Evolutionary conservation across 1,140 invertebrate species (phyloP), one percentile per base, ranked within the genome.

Genomic region (Drosophila trapezifrons): DNA sequence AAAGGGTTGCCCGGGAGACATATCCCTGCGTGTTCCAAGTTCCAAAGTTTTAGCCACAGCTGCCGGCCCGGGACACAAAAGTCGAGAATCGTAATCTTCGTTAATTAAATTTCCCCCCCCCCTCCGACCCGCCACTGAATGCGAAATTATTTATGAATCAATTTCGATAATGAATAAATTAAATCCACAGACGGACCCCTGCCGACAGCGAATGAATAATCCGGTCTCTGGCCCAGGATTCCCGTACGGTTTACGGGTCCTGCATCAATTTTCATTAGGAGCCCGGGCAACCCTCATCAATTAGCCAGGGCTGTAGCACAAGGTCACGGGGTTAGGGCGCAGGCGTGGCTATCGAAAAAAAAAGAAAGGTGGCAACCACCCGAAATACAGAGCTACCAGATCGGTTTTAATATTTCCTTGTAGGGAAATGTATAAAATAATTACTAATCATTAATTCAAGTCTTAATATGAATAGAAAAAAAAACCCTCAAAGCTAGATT

Each of bases 111-210:
- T 79, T 75, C 4, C 35, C 42, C 37, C 43, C 32, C 10, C 20
- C 4, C 3, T 25, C 29, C 17, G 6, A 15, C 27, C 35, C 46
- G 17, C n/a, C 37, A 15, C 54, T 38, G 63, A 82, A 78, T 65
- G 46, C 57, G 75, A 78, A 77, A 78, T 78, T 82, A 82, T 82
- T 82, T 82, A 82, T 82, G 79, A 82, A 82, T 82, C 79, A 82
- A 82, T 82, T 82, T 82, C 79, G 79, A 82, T 82, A 78, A 82
- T 82, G 80, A 82, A 82, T 82, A 82, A 82, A 78, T 82, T 78
- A 82, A 67, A 64, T 73, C 42, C 12, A 46, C n/a, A 65, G 57
- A 51, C 74, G 70, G 13, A 27, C 15, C 12, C 12, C 37, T 35
- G 54, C 35, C 17, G 35, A 6, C 9, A 49, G 37, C 55, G 29